Evolutionary conservation across 2,888 invertebrate genomes (phyloP), one percentile per base, ranked within the genome.

Genomic region (Epirrhoe tristata): DNA sequence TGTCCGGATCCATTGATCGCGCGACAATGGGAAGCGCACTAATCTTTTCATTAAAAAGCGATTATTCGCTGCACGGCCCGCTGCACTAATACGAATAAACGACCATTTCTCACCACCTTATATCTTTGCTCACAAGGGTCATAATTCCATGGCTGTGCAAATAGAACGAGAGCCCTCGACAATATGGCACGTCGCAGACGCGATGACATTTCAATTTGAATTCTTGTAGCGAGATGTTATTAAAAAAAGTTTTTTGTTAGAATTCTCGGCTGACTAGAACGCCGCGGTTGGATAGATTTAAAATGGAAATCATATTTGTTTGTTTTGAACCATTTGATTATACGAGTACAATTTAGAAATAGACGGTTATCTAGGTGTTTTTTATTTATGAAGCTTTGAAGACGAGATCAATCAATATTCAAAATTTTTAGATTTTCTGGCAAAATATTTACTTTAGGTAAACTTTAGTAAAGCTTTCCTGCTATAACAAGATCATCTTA

Each of bases 41-140:
- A 92, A 93, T 92, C 92, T 92, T 92, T 92, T 93, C 92, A 93
- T 93, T 93, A 92, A 92, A 92, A 91, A 91, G 87, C 92, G 93
- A 93, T 93, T 93, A 93, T 89, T 86, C 91, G 85, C 85, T 88
- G 91, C 91, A 90, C 88, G 85, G 85, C 78, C 84, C 84, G 87
- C 76, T 89, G 91, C 91, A 90, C 91, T 90, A 90, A 91, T 90
- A 88, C 87, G 87, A 87, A 88, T 89, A 88, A 88, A 78, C 74
- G 73, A 79, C 78, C 76, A 68, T 58, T 63, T 39, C 36, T 54
- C 17, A 43, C 66, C 58, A 67, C 77, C 74, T 74, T 86, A 84
- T 76, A 5, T 31, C 16, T 66, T 1, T 48, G 24, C 0, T 1
- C 0, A 1, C 63, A 81, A 86, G 81, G 78, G 73, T 57, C 64